Percentiles rank a stretch among this genome's conserved stretches.
Conservation (phyloP, 2,797 vertebrate species). For the Cetoscarus ocellatus region DNA sequence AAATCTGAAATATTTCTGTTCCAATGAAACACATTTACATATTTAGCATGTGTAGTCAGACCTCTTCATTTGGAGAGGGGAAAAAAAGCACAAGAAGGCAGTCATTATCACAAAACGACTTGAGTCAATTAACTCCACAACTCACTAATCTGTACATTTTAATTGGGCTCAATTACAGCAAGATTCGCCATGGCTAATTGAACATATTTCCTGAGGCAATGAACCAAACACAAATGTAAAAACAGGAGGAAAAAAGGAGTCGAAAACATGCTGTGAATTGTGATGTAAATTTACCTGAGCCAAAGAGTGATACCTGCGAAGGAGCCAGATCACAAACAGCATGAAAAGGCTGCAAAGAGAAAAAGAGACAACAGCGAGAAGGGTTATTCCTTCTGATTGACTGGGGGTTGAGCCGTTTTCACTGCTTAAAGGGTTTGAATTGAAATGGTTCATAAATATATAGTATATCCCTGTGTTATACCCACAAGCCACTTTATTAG, state of each 20-base stretch:
- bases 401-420: no score
- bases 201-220: slow-evolving; percentile 67
- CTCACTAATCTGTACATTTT: slow-evolving; percentile 74
- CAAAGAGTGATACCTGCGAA: slow-evolving; percentile 89
- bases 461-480: no score
- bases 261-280: slow-evolving; percentile 1
- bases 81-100: slow-evolving; percentile 16
- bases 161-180: slow-evolving; percentile 71
- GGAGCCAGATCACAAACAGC: slow-evolving; percentile 90
- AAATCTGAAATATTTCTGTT: slow-evolving; percentile 1
- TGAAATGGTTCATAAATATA: no score
- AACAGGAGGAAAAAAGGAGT: slow-evolving; percentile 11
- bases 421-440: no score
- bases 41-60: slow-evolving; percentile 19
- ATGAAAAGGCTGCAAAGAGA: slow-evolving; percentile 85
- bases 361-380: slow-evolving; percentile 24
- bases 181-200: slow-evolving; percentile 72
- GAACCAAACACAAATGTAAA: slow-evolving; percentile 55
- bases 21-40: neutral
- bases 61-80: slow-evolving; percentile 31
- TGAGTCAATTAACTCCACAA: slow-evolving; percentile 69
- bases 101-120: slow-evolving; percentile 59
- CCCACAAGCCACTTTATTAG: no score
- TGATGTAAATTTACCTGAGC: slow-evolving; percentile 84
- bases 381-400: neutral